These are phyloP conservation scores for Platerodrilus igneus DNA, from an alignment of 2,888 invertebrate genomes.

Conservation along the genomic window DNA sequence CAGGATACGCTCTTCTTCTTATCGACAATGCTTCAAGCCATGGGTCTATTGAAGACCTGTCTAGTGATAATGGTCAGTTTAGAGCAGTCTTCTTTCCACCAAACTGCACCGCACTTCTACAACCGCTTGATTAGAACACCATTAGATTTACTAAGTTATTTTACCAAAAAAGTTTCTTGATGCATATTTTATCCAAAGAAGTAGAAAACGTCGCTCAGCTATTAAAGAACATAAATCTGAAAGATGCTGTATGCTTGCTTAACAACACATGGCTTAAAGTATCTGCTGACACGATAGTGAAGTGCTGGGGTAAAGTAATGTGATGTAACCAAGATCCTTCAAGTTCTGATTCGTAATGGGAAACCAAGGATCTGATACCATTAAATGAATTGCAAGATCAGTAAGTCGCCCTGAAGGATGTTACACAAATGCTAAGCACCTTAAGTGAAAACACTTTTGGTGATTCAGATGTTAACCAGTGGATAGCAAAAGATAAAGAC, in stretches of 20 bases:
- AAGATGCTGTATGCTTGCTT: background rate
- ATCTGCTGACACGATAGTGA: background rate
- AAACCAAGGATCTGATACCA: too few species aligned
- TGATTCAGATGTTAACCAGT: too few species aligned
- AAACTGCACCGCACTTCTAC: conserved; percentile 20
- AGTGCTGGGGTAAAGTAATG: too few species aligned
- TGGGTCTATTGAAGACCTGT: conserved; percentile 10
- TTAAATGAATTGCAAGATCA: too few species aligned
- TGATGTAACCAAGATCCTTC: too few species aligned
- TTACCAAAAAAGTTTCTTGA: conserved; percentile 7
- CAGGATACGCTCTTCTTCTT: conserved; percentile 12
- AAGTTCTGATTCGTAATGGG: too few species aligned
- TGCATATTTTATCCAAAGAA: conserved; percentile 3
- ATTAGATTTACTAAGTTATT: conserved; percentile 18
- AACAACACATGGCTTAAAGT: background rate
- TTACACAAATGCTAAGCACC: too few species aligned
- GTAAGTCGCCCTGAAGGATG: too few species aligned
- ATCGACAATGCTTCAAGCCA: too few species aligned
- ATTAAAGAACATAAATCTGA: conserved; percentile 3
- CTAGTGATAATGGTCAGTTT: conserved; percentile 19
- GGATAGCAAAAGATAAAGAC: too few species aligned
- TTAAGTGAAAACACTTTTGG: too few species aligned
- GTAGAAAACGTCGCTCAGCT: too few species aligned
- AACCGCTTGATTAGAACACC: conserved; percentile 22
- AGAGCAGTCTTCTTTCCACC: conserved; percentile 19